Evolutionary conservation across 1,140 invertebrate species (phyloP), one percentile per base, ranked within the genome.

Genomic region (Dendrolimus punctatus): DNA sequence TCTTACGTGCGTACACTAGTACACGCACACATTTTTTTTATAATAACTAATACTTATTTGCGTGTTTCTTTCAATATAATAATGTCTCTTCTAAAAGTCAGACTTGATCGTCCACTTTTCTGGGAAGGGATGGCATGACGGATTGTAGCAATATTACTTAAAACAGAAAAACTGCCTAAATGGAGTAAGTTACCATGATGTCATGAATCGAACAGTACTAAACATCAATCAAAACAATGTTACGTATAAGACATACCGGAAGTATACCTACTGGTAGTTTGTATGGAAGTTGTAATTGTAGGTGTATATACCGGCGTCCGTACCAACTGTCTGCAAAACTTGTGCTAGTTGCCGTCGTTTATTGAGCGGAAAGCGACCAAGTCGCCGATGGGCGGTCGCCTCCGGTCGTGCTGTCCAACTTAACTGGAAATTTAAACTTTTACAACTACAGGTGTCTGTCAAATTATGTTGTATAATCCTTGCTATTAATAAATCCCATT

Each of bases 351-450:
- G 53, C 58, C 39, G 57, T 52, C 62, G 50, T 64, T 66, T 66
- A 69, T 72, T 66, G 66, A 58, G 66, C 64, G 62, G 57, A 68
- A 69, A 62, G 63, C 53, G 53, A 45, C 38, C 44, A 52, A 53
- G 45, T 10, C 23, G 39, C 38, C 41, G 46, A 49, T 46, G 39
- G 9, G 40, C 6, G 40, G 40, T 42, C 44, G 48, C 39, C 45
- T 40, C 47, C 49, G 43, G 51, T 43, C 53, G 42, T 39, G 47
- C 53, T 57, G 48, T 51, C 57, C 53, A 60, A 64, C 54, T 60
- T 54, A 23, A 23, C 23, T 23, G 23, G 23, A 23, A 23, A 23
- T 23, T 23, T 23, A 23, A 23, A 23, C 23, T 58, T 51, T 49
- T 44, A 49, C 50, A 49, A 57, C 40, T 44, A 53, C 46, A 38